These are phyloP conservation scores for Sigmodon hispidus DNA, from an alignment of 2,113 vertebrate genomes.

Conservation along the genomic window DNA sequence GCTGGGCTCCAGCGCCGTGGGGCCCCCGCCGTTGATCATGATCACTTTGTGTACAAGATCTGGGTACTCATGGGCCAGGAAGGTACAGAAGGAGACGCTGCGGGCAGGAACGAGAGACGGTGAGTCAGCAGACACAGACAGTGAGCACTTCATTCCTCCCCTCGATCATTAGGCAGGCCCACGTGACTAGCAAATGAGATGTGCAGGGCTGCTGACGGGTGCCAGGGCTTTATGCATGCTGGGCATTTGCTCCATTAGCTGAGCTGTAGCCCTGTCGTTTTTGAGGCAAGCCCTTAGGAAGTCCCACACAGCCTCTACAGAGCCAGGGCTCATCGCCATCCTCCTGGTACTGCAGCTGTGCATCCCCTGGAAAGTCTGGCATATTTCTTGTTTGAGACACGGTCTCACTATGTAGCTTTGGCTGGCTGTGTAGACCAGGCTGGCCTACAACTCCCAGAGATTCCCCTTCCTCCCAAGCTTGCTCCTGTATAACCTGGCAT, in stretches of 20 bases:
- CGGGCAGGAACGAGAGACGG: rapidly evolving
- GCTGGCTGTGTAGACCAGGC: not conserved
- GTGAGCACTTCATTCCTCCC: not conserved
- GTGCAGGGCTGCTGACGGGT: not conserved
- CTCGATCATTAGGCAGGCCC: not conserved
- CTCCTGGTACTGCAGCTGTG: no score
- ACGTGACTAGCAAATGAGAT: not conserved
- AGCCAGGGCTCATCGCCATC: not conserved
- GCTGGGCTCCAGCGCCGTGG: conserved; percentile 96
- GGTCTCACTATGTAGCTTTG: not conserved
- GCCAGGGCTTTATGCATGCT: not conserved
- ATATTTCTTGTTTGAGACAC: not conserved
- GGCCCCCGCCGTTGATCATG: conserved; percentile 98
- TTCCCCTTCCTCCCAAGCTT: not conserved
- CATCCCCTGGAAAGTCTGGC: not conserved
- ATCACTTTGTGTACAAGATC: conserved; percentile 98
- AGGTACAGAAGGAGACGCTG: conserved; percentile 98
- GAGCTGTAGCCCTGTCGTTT: not conserved
- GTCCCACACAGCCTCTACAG: no score
- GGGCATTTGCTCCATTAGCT: not conserved
- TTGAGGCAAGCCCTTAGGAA: not conserved
- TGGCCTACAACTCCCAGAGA: not conserved
- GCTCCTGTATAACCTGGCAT: not conserved
- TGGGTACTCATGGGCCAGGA: conserved; percentile 97
- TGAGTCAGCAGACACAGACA: not conserved